These are phyloP conservation scores for Drosophila willistoni DNA, from an alignment of 1,140 invertebrate species.

Conservation along the genomic window DNA sequence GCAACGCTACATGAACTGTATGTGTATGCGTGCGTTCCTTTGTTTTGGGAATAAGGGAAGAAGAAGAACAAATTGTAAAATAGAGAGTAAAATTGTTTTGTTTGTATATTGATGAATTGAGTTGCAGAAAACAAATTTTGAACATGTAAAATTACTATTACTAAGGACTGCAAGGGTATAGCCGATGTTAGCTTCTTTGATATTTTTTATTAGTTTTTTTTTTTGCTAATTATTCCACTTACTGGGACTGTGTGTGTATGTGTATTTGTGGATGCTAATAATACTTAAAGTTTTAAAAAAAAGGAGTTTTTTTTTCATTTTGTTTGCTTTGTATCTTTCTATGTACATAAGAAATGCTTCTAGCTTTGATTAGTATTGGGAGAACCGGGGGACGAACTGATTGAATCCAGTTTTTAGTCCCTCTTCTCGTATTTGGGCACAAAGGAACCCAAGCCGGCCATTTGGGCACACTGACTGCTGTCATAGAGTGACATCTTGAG, in stretches of 20 bases:
- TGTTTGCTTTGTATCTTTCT: not conserved
- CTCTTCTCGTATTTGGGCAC: conserved; percentile 81
- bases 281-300: conserved; percentile 35
- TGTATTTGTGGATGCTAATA: conserved; percentile 36
- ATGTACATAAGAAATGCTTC: conserved; percentile 42
- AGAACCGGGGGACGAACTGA: not conserved
- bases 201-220: conserved; percentile 4
- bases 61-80: no score
- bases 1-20: no score
- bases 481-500: conserved; percentile 94
- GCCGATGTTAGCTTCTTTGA: no score
- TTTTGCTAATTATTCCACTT: conserved; percentile 61
- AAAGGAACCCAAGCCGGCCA: conserved; percentile 67
- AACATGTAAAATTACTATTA: no score
- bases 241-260: conserved; percentile 53
- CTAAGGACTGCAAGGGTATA: no score
- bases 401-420: conserved; percentile 46
- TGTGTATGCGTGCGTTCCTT: no score
- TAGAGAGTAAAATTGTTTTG: no score
- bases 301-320: not conserved
- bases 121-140: no score
- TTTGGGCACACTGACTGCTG: conserved; percentile 84
- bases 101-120: no score
- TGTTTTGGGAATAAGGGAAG: no score
- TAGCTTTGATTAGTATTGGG: conserved; percentile 35